phyloP scores from a whole-genome alignment of 2,113 vertebrate genomes.

The Chloebia gouldiae region DNA sequence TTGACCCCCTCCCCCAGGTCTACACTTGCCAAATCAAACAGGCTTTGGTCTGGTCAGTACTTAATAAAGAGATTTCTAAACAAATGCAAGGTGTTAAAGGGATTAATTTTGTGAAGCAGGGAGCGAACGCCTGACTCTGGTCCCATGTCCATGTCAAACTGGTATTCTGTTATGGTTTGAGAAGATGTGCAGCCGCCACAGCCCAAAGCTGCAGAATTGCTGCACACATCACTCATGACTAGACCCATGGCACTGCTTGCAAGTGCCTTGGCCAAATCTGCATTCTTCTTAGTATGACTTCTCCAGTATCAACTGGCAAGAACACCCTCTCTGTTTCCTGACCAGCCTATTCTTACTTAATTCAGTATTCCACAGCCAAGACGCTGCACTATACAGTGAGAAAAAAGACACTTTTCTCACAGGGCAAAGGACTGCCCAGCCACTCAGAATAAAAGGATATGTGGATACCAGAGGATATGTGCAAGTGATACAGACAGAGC shows the following conservation, averaged over 20 bases:
- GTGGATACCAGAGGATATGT: neutral
- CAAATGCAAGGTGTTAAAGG: neutral
- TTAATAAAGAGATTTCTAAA: neutral
- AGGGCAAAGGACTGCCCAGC: neutral
- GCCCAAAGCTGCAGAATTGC: neutral
- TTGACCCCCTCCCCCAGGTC: neutral
- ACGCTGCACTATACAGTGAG: neutral
- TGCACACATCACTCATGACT: neutral
- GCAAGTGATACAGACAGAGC: neutral
- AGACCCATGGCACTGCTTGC: neutral
- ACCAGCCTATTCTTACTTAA: constrained; percentile 26
- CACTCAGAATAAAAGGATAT: neutral
- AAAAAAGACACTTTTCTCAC: neutral
- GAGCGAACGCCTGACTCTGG: neutral
- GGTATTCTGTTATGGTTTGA: neutral
- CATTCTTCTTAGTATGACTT: constrained; percentile 49
- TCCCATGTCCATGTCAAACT: neutral
- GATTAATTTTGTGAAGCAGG: neutral
- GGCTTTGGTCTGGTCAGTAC: neutral
- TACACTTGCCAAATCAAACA: constrained; percentile 30
- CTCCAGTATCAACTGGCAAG: constrained; percentile 39
- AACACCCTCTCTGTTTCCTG: constrained; percentile 10
- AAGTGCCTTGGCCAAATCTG: constrained; percentile 2
- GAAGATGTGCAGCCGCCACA: neutral
- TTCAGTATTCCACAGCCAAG: neutral